Percentiles rank a stretch among this genome's conserved stretches.
Conservation (phyloP, 2,797 vertebrate genomes). For the Chromis chromis region DNA sequence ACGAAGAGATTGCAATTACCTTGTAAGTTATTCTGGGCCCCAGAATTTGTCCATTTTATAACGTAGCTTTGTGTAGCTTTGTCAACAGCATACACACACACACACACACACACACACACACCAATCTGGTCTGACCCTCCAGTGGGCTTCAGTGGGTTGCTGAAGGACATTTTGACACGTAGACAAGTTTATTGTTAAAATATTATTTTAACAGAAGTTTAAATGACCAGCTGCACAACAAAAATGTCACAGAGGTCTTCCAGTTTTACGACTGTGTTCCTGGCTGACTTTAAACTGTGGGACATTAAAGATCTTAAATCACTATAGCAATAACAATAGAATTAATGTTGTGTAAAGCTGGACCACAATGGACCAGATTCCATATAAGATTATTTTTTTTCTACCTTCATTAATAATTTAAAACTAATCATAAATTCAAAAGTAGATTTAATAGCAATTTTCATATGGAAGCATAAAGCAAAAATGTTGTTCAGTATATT, state of each 20-base stretch:
- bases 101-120: not conserved
- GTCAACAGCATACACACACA: no score
- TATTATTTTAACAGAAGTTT: not conserved
- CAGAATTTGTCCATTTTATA: not conserved
- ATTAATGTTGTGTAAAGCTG: constrained; percentile 46
- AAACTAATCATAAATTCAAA: not conserved
- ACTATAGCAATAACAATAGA: constrained; percentile 11
- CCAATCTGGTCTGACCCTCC: not conserved
- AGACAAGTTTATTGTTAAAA: not conserved
- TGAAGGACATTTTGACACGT: not conserved
- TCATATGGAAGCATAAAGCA: not conserved
- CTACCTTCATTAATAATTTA: no score
- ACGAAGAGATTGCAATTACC: not conserved
- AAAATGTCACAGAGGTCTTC: constrained; percentile 11
- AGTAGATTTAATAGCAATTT: not conserved
- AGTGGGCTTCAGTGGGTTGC: not conserved
- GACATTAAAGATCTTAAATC: constrained; percentile 24
- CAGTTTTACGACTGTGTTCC: constrained; percentile 15
- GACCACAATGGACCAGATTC: constrained; percentile 16
- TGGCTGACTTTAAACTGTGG: constrained; percentile 4
- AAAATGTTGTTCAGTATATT: not conserved
- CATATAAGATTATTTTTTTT: not conserved
- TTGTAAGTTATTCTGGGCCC: no score
- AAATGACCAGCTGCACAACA: not conserved
- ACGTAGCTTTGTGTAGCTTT: not conserved